These are phyloP conservation scores for Molossus alvarezi DNA, from an alignment of 2,797 vertebrate genomes.

Conservation along the genomic window DNA sequence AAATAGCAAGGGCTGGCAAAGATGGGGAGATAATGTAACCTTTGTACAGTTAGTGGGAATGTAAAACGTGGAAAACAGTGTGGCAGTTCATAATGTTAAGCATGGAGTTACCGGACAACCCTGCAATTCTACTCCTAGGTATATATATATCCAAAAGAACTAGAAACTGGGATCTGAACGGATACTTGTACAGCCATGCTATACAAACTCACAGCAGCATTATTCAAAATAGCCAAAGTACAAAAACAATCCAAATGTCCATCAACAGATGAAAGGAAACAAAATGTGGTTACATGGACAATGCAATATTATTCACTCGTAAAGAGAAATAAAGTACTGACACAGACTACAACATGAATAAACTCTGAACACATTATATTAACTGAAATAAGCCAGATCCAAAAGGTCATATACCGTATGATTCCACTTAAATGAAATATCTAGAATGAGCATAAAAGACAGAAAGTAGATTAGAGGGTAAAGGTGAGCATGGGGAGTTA, in stretches of 20 bases:
- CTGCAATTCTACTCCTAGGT: background rate
- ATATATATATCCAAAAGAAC: background rate
- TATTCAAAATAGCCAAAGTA: background rate
- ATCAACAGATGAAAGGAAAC: background rate
- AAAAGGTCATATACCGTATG: background rate
- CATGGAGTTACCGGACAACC: background rate
- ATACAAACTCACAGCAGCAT: background rate
- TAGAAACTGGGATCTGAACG: background rate
- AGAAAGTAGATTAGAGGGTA: background rate
- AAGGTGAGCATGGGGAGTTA: background rate
- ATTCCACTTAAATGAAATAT: background rate
- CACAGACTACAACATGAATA: background rate
- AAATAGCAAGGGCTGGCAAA: background rate
- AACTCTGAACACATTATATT: background rate
- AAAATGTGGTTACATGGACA: background rate
- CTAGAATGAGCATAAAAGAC: background rate
- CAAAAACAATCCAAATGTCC: background rate
- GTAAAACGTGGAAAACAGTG: background rate
- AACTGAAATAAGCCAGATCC: background rate
- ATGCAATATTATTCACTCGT: background rate
- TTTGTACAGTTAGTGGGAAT: background rate
- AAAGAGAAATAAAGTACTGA: background rate
- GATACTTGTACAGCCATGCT: background rate
- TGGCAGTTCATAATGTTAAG: background rate
- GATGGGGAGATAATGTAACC: background rate